These are phyloP conservation scores for Coreius guichenoti DNA, from an alignment of 2,797 vertebrate genomes.

Conservation along the genomic window DNA sequence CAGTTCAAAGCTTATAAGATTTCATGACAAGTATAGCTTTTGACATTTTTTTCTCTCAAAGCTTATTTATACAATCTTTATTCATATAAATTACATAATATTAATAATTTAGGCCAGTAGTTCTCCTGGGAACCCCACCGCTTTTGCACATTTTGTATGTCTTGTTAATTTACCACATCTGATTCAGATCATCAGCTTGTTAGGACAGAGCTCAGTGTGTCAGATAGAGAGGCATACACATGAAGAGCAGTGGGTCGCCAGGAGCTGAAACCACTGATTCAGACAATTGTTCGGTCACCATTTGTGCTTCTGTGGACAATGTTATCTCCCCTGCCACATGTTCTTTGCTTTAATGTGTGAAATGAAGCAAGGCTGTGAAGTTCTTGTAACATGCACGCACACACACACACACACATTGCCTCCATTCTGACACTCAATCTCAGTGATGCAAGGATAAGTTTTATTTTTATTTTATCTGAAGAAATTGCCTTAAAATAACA, in stretches of 20 bases:
- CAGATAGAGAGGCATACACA: background rate
- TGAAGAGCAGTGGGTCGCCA: background rate
- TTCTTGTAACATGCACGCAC: background rate
- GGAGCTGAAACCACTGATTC: background rate
- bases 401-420: background rate
- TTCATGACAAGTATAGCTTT: background rate
- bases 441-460: background rate
- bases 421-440: background rate
- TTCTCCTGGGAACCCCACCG: background rate
- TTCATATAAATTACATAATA: background rate
- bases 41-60: background rate
- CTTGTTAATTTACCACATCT: background rate
- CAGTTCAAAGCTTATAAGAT: background rate
- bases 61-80: too few species aligned
- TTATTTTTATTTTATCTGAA: background rate
- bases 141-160: background rate
- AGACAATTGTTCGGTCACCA: conserved; percentile 16
- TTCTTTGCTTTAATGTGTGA: conserved; percentile 35
- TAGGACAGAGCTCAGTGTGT: background rate
- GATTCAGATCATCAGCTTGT: background rate
- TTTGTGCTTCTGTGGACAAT: background rate
- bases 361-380: conserved; percentile 14
- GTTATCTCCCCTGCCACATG: conserved; percentile 24
- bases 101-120: background rate
- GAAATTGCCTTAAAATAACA: background rate